Percentiles rank a stretch among this genome's conserved stretches.
These are phyloP conservation scores for Gibbula magus DNA, from an alignment of 2,888 invertebrate species.

Conservation along the genomic window DNA sequence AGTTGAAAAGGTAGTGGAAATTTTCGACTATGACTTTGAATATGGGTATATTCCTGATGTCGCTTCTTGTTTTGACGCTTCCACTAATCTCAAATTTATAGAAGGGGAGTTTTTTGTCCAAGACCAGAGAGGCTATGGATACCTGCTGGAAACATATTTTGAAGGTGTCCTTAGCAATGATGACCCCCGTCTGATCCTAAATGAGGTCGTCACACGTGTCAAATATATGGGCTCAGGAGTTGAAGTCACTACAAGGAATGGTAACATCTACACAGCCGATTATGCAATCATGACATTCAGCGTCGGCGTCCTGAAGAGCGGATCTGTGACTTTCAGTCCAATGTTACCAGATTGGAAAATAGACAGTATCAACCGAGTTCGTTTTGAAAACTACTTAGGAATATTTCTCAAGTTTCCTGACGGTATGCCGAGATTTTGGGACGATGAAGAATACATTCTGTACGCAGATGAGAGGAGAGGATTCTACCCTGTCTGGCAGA, in stretches of 20 bases:
- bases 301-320: conserved; percentile 44
- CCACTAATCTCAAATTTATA: background rate
- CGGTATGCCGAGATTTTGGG: conserved; percentile 34
- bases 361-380: conserved; percentile 34
- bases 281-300: conserved; percentile 45
- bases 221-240: conserved; percentile 26
- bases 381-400: conserved; percentile 25
- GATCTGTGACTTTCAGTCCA: conserved; percentile 36
- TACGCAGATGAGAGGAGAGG: conserved; percentile 32
- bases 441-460: conserved; percentile 33
- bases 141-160: conserved; percentile 24
- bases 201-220: conserved; percentile 34
- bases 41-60: background rate
- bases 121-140: conserved; percentile 32
- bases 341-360: conserved; percentile 37
- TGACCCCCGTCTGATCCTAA: conserved; percentile 28
- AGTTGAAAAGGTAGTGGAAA: background rate
- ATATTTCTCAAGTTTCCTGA: conserved; percentile 39
- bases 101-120: conserved; percentile 25
- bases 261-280: conserved; percentile 29
- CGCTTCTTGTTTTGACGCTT: background rate
- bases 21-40: background rate
- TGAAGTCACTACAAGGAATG: conserved; percentile 31
- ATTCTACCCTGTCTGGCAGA: conserved; percentile 30
- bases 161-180: background rate